A percentile compares a stretch with the other conserved stretches of the same genome.
Conservation (phyloP, 2,113 vertebrate species). For the Pampusana beccarii region DNA sequence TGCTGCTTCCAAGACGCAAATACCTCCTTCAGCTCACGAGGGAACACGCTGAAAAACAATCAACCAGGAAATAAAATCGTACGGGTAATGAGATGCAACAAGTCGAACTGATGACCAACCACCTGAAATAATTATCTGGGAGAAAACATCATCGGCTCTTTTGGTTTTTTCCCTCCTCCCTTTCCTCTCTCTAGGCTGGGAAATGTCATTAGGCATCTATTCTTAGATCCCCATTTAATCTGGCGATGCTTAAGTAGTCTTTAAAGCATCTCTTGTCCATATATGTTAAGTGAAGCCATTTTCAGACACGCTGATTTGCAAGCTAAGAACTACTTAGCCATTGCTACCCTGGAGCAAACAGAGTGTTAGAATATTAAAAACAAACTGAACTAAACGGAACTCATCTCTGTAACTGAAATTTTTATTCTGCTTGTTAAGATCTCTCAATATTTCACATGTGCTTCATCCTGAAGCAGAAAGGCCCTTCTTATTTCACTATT, state of each 20-base stretch:
- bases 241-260: not conserved
- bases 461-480: not conserved
- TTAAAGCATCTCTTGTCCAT: constrained; percentile 13
- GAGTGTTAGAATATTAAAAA: not conserved
- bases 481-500: not conserved
- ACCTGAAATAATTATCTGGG: not conserved
- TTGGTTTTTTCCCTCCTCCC: not conserved
- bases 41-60: constrained; percentile 84
- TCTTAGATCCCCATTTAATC: constrained; percentile 35
- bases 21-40: constrained; percentile 94
- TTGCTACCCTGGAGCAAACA: not conserved
- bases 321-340: not conserved
- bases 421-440: not conserved
- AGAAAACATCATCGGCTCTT: not conserved
- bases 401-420: not conserved
- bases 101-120: not conserved
- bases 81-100: not conserved
- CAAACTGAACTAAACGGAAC: not conserved
- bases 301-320: not conserved
- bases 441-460: not conserved
- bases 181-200: constrained; percentile 7
- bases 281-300: constrained; percentile 2
- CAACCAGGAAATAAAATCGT: not conserved
- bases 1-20: constrained; percentile 95
- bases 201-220: constrained; percentile 44